Evolutionary conservation across 2,113 vertebrate genomes (phyloP).

Genomic region (Leptobrachium leishanense): DNA sequence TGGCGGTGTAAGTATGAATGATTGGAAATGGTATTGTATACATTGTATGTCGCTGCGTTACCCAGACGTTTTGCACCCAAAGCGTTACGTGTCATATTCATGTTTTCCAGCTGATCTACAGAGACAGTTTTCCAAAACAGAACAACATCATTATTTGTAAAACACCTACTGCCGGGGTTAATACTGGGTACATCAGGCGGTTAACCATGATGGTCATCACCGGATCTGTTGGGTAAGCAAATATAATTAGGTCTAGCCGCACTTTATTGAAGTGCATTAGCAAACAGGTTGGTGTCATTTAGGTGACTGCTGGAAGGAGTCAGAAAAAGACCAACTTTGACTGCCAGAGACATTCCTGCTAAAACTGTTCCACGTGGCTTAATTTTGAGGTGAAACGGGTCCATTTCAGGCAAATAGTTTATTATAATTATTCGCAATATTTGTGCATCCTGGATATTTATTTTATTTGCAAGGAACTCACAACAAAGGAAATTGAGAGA

Average conservation of each 20-base stretch:
- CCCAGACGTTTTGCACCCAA: too few relatives aligned
- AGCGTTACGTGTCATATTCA: too few relatives aligned
- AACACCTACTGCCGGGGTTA: too few relatives aligned
- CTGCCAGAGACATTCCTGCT: background rate
- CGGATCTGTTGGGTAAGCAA: background rate
- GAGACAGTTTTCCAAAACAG: too few relatives aligned
- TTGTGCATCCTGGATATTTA: too few relatives aligned
- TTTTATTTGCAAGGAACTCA: too few relatives aligned
- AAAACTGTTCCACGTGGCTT: slow-evolving; percentile 1
- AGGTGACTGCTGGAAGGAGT: background rate
- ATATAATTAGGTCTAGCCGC: background rate
- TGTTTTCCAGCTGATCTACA: too few relatives aligned
- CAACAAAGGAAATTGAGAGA: too few relatives aligned
- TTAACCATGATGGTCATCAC: slow-evolving; percentile 14
- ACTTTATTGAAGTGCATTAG: background rate
- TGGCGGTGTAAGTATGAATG: too few relatives aligned
- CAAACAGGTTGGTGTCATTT: background rate
- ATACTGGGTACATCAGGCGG: background rate
- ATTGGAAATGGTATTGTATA: too few relatives aligned
- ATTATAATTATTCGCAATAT: background rate
- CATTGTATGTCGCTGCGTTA: too few relatives aligned
- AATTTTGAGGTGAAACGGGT: background rate
- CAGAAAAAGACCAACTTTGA: background rate
- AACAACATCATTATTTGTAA: too few relatives aligned
- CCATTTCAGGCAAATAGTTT: background rate